A percentile compares a stretch with the other conserved stretches of the same genome.
phyloP scores from a whole-genome alignment of 2,888 invertebrate genomes.

The Cryptus armator region DNA sequence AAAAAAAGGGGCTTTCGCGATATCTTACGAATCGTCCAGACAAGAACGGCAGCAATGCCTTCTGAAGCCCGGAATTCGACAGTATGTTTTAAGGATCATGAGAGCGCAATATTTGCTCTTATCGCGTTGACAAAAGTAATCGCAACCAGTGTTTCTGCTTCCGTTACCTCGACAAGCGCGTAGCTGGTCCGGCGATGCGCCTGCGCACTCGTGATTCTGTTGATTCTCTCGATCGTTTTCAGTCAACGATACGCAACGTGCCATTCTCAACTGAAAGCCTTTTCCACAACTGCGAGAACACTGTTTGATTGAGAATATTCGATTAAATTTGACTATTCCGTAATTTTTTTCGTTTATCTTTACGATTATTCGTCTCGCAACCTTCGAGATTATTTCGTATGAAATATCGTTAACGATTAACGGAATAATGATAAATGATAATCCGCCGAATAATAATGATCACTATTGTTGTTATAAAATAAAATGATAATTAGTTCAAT shows the following conservation, averaged over 20 bases:
- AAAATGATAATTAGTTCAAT: not conserved
- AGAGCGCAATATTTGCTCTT: slow-evolving; percentile 86
- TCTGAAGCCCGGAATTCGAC: slow-evolving; percentile 87
- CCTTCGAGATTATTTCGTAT: not conserved
- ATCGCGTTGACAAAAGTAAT: slow-evolving; percentile 80
- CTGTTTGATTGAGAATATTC: slow-evolving; percentile 82
- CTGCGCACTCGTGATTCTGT: slow-evolving; percentile 85
- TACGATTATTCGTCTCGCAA: not conserved
- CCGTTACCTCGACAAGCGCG: slow-evolving; percentile 85
- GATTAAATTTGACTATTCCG: slow-evolving; percentile 52
- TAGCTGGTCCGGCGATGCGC: slow-evolving; percentile 85
- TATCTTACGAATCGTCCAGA: slow-evolving; percentile 4
- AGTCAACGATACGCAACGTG: slow-evolving; percentile 86
- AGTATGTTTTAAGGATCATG: slow-evolving; percentile 86
- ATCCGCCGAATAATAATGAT: too few relatives aligned
- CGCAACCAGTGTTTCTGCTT: slow-evolving; percentile 67
- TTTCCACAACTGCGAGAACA: slow-evolving; percentile 88
- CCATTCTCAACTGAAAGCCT: slow-evolving; percentile 87
- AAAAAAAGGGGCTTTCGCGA: too few relatives aligned
- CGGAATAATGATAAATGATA: too few relatives aligned
- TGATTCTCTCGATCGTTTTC: slow-evolving; percentile 84
- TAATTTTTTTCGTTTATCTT: slow-evolving; percentile 7
- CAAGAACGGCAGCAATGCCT: slow-evolving; percentile 86
- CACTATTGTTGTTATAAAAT: too few relatives aligned
- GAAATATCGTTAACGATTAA: too few relatives aligned